Conservation (phyloP, 2,113 vertebrate species). For the Meriones unguiculatus region DNA sequence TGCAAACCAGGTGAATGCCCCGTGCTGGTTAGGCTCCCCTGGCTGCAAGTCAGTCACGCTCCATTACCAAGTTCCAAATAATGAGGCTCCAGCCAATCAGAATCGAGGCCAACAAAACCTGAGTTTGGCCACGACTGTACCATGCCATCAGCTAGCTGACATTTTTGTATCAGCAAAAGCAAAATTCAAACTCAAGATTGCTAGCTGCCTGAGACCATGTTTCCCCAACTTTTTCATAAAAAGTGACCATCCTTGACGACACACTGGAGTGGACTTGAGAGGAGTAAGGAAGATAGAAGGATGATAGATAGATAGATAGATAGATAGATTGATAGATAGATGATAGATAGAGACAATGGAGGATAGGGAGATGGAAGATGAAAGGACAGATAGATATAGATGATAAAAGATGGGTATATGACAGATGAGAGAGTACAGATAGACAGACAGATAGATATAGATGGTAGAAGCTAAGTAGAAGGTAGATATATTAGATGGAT, state of each 20-base stretch:
- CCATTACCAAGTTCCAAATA: background rate
- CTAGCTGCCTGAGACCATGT: background rate
- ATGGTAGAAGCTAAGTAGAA: background rate
- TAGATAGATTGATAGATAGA: background rate
- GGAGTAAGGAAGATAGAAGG: no score
- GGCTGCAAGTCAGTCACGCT: background rate
- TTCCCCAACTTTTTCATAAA: slow-evolving; percentile 4
- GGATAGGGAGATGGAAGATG: background rate
- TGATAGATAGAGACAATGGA: background rate
- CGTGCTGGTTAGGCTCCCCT: background rate
- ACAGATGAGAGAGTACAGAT: background rate
- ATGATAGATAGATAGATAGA: background rate
- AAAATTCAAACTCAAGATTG: background rate
- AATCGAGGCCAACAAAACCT: background rate
- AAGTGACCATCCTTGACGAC: background rate
- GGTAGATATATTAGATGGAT: background rate
- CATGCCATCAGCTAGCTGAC: background rate
- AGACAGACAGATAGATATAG: background rate
- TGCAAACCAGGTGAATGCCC: background rate
- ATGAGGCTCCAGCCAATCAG: background rate
- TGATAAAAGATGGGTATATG: background rate
- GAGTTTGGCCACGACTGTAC: background rate
- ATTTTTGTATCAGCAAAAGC: background rate
- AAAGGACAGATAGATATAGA: background rate
- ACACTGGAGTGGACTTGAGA: background rate